Base-by-base conservation (phyloP, 2,888 invertebrate species). In the Chalcis sispes region DNA sequence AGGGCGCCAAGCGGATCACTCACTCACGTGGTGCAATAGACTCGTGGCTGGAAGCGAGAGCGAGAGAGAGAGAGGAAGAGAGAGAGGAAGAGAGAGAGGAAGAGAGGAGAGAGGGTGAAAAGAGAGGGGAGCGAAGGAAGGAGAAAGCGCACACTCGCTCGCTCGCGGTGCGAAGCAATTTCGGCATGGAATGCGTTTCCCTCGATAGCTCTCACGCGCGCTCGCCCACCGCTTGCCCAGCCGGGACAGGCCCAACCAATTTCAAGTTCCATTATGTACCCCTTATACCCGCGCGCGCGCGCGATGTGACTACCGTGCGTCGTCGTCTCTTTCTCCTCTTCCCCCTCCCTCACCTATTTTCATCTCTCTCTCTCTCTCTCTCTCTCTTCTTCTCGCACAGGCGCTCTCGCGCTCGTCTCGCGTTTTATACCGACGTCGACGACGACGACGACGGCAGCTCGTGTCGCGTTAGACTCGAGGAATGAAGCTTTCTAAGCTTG, bases 181-280 rank as follows among this genome's bases (percentile, higher is more conserved):
- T 88, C 85, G 85, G 85, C 84, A 83, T 84, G 88, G 87, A 88
- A 88, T 87, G 87, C 87, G 87, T 87, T 87, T 85, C 85, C 87
- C 86, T 85, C 87, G 85, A 85, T 85, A 84, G 85, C 84, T 84
- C 83, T 82, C 70, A 2, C 66, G 69, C 5, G 10, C 42, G 62
- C 64, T 65, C 72, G 71, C 76, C 66, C 72, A 67, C 72, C 54
- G 13, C 42, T 8, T 54, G 71, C 36, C 85, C 86, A 83, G 83
- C 80, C 87, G 84, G 86, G 86, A 87, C 88, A 87, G 86, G 87
- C 85, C 87, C 87, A 85, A 88, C 87, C 88, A 88, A 88, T 88
- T 88, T 87, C 87, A 87, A 87, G 87, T 87, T 87, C 87, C 88
- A 88, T 87, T 88, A 88, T 87, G 85, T 86, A 85, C 85, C 85